Evolutionary conservation across 2,888 invertebrate species (phyloP).

Genomic region (Scelioninae gen. 1): DNA sequence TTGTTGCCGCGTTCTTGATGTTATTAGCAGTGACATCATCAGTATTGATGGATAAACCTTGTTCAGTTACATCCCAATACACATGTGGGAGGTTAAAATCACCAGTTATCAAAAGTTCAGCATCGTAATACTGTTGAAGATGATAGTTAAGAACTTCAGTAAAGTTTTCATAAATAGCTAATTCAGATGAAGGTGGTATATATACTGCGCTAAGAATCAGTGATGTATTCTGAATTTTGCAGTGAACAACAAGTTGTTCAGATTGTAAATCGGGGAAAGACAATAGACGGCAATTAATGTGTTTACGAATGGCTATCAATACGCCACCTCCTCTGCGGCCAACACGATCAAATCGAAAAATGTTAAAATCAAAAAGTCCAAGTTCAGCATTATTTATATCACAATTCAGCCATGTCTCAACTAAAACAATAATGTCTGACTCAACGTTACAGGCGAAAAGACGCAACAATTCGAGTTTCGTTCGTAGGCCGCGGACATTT

Average conservation of each 20-base stretch:
- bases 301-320: slow-evolving; percentile 7
- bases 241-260: not conserved
- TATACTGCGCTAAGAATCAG: slow-evolving; percentile 26
- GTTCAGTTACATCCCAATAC: too few species aligned
- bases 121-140: slow-evolving; percentile 4
- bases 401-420: slow-evolving; percentile 17
- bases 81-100: too few species aligned
- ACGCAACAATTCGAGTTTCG: slow-evolving; percentile 1
- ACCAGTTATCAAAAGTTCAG: not conserved
- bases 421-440: slow-evolving; percentile 4
- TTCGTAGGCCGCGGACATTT: slow-evolving; percentile 13
- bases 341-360: slow-evolving; percentile 3
- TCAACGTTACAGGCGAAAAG: not conserved
- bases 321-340: slow-evolving; percentile 12
- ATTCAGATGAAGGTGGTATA: slow-evolving; percentile 2
- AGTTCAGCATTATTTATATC: not conserved
- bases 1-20: not conserved
- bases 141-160: not conserved
- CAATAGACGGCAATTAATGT: not conserved
- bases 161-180: not conserved
- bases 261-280: not conserved
- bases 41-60: not conserved
- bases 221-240: not conserved
- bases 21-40: not conserved
- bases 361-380: not conserved